Evolutionary conservation across 2,113 vertebrate genomes (phyloP), one percentile per base, ranked within the genome.

Genomic region (Mus spicilegus): DNA sequence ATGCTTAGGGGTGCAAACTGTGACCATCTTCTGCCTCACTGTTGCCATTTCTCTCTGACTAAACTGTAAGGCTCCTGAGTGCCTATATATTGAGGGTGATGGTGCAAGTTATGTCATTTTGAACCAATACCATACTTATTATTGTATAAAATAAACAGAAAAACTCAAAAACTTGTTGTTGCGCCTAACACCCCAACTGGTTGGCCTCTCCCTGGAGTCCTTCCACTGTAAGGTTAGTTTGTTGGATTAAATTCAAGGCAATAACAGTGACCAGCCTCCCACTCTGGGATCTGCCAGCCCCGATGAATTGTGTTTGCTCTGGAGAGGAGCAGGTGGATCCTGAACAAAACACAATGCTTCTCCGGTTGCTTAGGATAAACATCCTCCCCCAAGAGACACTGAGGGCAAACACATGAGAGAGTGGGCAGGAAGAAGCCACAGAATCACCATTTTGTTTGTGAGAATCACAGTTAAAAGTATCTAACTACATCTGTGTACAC

Each of bases 321-420:
- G 11, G 81, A 49, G 56, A 91, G 51, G 46, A 96, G 96, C 97
- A 98, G 97, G 97, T 98, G 96, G 97, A 85, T 94, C 89, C 96
- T 95, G 96, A 96, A 97, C 96, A 97, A 94, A 98, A 94, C 96
- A 97, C 96, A 97, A 95, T 96, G 95, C 70, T 89, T 72, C 93
- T 97, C 95, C 69, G 82, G 97, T 94, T 56, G 85, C 89, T 81
- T 22, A 91, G 73, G 87, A 97, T 94, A 97, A 97, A 97, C 96
- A 97, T 96, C 97, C 96, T 97, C 91, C 86, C 97, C 91, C 82
- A 24, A 22, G 97, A 95, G 96, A 96, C 76, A 58, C 80, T 67
- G 78, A 30, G 70, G 94, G 94, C 89, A 86, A 86, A 33, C 76
- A 85, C 85, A 92, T 3, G 76, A 93, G 94, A 93, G 86, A 92